phyloP scores from a whole-genome alignment of 1,140 invertebrate genomes.

The Phortica variegata region DNA sequence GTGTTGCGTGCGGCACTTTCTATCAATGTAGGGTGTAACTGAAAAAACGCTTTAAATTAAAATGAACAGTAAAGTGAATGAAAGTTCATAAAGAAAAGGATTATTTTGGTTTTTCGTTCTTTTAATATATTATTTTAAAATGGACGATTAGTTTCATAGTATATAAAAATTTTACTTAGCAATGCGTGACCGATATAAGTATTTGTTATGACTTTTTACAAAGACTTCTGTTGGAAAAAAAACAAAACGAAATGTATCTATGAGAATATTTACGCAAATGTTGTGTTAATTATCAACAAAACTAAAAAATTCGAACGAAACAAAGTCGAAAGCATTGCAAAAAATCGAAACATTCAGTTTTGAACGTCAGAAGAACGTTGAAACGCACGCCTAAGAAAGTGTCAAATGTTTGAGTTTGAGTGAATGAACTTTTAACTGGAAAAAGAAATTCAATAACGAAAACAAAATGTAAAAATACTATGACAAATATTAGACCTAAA shows the following conservation, averaged over 20 bases:
- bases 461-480: slow-evolving; percentile 19
- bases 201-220: slow-evolving; percentile 20
- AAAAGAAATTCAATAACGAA: slow-evolving; percentile 27
- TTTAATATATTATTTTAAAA: not conserved
- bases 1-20: too few species aligned
- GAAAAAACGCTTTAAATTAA: slow-evolving; percentile 23
- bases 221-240: slow-evolving; percentile 33
- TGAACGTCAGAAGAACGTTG: slow-evolving; percentile 11
- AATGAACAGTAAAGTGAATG: too few species aligned
- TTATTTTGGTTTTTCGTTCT: slow-evolving; percentile 1
- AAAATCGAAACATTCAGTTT: too few species aligned
- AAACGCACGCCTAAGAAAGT: slow-evolving; percentile 21
- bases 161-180: slow-evolving; percentile 22
- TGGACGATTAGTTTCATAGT: too few species aligned
- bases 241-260: slow-evolving; percentile 40
- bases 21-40: slow-evolving; percentile 31
- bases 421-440: not conserved
- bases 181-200: slow-evolving; percentile 51
- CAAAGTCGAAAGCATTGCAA: slow-evolving; percentile 45
- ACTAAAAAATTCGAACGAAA: too few species aligned
- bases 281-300: slow-evolving; percentile 44
- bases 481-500: too few species aligned
- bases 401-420: slow-evolving; percentile 9
- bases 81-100: not conserved
- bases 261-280: slow-evolving; percentile 38